Percentiles rank a stretch among this genome's conserved stretches.
Evolutionary conservation across 2,797 vertebrate genomes (phyloP).

Genomic region (Otolemur crassicaudatus): DNA sequence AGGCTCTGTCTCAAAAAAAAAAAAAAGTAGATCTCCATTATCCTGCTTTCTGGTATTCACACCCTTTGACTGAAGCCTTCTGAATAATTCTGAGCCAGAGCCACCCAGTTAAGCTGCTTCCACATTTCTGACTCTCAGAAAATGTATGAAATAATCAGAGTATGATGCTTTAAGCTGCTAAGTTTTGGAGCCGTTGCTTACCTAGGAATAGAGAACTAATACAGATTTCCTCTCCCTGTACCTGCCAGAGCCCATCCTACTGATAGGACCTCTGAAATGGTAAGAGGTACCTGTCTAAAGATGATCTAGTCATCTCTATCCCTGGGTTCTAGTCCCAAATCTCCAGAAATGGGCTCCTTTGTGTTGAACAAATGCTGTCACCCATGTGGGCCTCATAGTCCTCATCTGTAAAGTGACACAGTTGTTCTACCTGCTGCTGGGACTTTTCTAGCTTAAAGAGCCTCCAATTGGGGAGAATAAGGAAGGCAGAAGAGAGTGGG

Average conservation of each 20-base stretch:
- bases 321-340: background rate
- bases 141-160: background rate
- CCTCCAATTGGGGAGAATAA: background rate
- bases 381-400: background rate
- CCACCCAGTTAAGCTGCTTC: background rate
- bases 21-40: background rate
- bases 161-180: background rate
- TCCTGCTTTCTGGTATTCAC: background rate
- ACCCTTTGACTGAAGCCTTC: background rate
- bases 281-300: background rate
- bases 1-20: no score
- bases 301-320: background rate
- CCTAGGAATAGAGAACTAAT: slow-evolving; percentile 41
- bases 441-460: background rate
- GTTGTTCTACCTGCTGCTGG: background rate
- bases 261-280: background rate
- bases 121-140: background rate
- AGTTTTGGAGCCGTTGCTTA: slow-evolving; percentile 43
- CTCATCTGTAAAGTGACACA: background rate
- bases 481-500: background rate
- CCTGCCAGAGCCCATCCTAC: background rate
- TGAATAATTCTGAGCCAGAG: background rate
- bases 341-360: background rate
- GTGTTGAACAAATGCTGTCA: background rate
- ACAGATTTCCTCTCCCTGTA: background rate